phyloP scores from a whole-genome alignment of 2,113 vertebrate genomes.

The Ictalurus furcatus region DNA sequence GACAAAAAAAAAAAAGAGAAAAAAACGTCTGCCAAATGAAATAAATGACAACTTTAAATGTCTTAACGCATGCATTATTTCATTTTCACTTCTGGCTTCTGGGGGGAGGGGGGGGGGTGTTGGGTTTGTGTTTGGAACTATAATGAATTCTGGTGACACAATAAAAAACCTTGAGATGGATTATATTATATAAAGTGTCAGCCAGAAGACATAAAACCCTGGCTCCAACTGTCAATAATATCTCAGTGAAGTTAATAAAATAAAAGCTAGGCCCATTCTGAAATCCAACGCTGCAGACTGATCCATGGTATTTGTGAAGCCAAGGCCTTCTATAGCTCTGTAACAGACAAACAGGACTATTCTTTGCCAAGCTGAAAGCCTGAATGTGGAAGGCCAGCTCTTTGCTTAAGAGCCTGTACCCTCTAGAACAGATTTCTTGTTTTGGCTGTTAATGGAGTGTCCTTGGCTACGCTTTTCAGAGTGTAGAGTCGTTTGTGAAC shows the following conservation, averaged over 20 bases:
- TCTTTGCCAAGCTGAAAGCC: conserved; percentile 46
- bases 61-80: neutral
- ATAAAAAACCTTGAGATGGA: neutral
- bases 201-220: neutral
- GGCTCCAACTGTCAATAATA: neutral
- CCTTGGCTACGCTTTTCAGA: conserved; percentile 49
- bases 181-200: neutral
- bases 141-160: conserved; percentile 54
- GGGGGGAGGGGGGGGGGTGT: too few species aligned
- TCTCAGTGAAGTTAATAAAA: neutral
- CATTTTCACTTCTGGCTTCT: neutral
- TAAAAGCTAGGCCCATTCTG: neutral
- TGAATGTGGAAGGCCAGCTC: conserved; percentile 44
- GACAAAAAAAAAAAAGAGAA: too few species aligned
- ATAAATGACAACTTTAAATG: neutral
- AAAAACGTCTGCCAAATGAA: neutral
- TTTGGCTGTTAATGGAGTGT: conserved; percentile 31
- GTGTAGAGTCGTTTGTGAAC: neutral
- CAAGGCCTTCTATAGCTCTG: conserved; percentile 45
- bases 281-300: neutral
- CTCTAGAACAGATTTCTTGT: conserved; percentile 41
- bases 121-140: neutral
- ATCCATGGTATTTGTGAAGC: conserved; percentile 30
- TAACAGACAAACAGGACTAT: conserved; percentile 29
- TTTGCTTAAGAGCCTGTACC: conserved; percentile 20